Evolutionary conservation across 2,113 vertebrate genomes (phyloP), one percentile per base, ranked within the genome.

Genomic region (Riparia riparia): DNA sequence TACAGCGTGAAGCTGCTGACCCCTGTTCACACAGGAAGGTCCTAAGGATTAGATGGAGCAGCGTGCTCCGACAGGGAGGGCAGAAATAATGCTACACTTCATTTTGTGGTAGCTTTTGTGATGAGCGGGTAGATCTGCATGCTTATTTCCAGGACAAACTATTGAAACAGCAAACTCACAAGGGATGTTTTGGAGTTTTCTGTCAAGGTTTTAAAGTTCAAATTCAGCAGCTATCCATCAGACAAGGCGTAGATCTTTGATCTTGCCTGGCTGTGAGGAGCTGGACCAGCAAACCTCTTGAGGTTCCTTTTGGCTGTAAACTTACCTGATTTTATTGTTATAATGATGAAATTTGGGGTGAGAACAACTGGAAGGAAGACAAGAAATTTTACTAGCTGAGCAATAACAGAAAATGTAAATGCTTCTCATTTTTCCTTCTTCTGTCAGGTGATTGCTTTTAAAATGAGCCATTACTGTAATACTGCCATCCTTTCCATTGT

Each of bases 391-490:
- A 21, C 77, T 58, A 73, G 31, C 63, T 82, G 50, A 31, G 19
- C 45, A 82, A 53, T 41, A 88, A 85, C 74, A 92, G 41, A 94
- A 87, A 82, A 79, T 17, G 53, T n/a, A 94, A 95, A 94, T 50
- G 37, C 18, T 82, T 78, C 37, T 90, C 18, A 76, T 85, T 95
- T 82, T 85, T 85, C 31, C 44, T 65, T 82, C 93, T 91, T 89
- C 29, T 85, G 37, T 85, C 44, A 91, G 70, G 42, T 80, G 79
- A 53, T 61, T 45, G 20, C 15, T 70, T 51, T 84, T 86, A 65
- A 90, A 95, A 88, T 24, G 50, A 72, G 8, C 41, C 37, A 21
- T 71, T 88, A 19, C 68, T 56, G 5, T 90, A 54, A 63, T 47
- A 53, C 16, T 86, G 28, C 57, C 45, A 85, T 80, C 10, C 9